phyloP scores from a whole-genome alignment of 2,888 invertebrate species.

The Drosophila maculinotata region DNA sequence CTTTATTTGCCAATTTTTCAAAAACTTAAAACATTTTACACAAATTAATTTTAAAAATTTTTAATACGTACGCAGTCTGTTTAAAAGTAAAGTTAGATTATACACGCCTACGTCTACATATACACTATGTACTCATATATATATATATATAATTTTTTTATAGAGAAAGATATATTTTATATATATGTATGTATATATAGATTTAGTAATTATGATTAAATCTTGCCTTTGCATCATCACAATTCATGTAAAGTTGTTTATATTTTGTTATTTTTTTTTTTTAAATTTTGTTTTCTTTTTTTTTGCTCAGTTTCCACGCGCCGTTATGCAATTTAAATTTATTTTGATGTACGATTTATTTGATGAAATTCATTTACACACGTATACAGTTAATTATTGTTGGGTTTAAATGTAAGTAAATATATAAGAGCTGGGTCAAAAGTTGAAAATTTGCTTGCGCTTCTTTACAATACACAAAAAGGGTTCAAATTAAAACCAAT shows the following conservation, averaged over 20 bases:
- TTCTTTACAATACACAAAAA: conserved; percentile 65
- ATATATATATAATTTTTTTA: conserved; percentile 44
- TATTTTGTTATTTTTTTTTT: conserved; percentile 38
- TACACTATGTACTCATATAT: conserved; percentile 69
- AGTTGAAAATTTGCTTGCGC: conserved; percentile 57
- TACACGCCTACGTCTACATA: conserved; percentile 74
- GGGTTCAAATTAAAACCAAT: conserved; percentile 62
- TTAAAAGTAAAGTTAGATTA: conserved; percentile 79
- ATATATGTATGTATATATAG: conserved; percentile 57
- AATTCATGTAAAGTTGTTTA: conserved; percentile 76
- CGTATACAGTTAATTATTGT: conserved; percentile 53
- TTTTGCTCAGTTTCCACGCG: conserved; percentile 60
- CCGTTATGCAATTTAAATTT: conserved; percentile 45
- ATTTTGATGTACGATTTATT: conserved; percentile 24
- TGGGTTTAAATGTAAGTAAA: conserved; percentile 23
- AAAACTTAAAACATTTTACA: conserved; percentile 80
- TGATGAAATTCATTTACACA: conserved; percentile 60
- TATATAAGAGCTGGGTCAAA: conserved; percentile 45
- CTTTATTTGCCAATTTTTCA: conserved; percentile 79
- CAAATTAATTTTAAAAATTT: conserved; percentile 77
- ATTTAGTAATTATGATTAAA: conserved; percentile 79
- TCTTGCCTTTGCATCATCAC: conserved; percentile 80
- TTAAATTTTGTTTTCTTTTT: conserved; percentile 47
- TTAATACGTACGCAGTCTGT: conserved; percentile 80
- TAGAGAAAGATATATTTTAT: conserved; percentile 52